A percentile compares a stretch with the other conserved stretches of the same genome.
phyloP scores from a whole-genome alignment of 2,888 invertebrate genomes.

The Thelaira solivaga region DNA sequence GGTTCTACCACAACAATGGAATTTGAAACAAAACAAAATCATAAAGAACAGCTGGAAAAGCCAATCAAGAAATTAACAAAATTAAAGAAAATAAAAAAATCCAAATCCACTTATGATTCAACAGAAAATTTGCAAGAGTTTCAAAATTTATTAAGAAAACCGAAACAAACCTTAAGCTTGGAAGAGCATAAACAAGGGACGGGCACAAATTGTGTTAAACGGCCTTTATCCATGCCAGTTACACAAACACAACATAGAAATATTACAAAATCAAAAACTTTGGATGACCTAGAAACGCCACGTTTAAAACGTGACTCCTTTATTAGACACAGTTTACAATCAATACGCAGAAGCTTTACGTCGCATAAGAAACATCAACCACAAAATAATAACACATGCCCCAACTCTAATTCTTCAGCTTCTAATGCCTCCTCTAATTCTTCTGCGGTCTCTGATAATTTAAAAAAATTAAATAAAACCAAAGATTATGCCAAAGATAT shows the following conservation, averaged over 20 bases:
- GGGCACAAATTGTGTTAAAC: not conserved
- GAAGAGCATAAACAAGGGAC: slow-evolving; percentile 15
- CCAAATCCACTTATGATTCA: slow-evolving; percentile 29
- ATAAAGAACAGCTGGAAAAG: slow-evolving; percentile 13
- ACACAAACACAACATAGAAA: not conserved
- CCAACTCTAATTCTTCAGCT: slow-evolving; percentile 59
- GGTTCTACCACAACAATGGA: not conserved
- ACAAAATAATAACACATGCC: not conserved
- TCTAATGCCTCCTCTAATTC: slow-evolving; percentile 58
- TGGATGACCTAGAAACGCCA: slow-evolving; percentile 48
- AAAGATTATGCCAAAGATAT: slow-evolving; percentile 34
- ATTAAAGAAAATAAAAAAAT: slow-evolving; percentile 48
- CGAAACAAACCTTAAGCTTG: slow-evolving; percentile 38
- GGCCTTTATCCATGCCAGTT: slow-evolving; percentile 26
- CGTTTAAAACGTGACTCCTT: slow-evolving; percentile 71
- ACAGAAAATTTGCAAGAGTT: slow-evolving; percentile 40
- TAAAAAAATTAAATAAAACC: slow-evolving; percentile 24
- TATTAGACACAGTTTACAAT: slow-evolving; percentile 71
- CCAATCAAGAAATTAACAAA: slow-evolving; percentile 15
- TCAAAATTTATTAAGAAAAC: slow-evolving; percentile 54
- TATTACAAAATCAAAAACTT: slow-evolving; percentile 39
- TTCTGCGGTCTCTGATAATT: slow-evolving; percentile 56
- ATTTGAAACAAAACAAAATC: slow-evolving; percentile 11
- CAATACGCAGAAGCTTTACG: slow-evolving; percentile 71
- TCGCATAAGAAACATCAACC: slow-evolving; percentile 65